phyloP scores from a whole-genome alignment of 2,113 vertebrate species.

The Carlito syrichta region DNA sequence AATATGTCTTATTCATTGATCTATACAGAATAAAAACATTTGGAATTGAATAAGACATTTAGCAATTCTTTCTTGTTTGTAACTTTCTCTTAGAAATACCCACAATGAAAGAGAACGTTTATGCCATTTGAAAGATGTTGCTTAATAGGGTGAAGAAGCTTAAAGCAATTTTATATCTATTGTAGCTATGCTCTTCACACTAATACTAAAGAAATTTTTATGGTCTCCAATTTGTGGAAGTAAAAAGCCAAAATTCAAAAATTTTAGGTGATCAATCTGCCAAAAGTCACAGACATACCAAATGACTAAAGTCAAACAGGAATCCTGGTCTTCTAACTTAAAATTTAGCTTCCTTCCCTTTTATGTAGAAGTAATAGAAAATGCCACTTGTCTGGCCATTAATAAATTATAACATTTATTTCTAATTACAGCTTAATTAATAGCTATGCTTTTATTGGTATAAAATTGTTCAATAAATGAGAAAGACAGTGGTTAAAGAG shows the following conservation, averaged over 20 bases:
- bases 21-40: neutral
- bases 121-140: neutral
- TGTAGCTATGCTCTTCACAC: neutral
- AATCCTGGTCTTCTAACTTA: neutral
- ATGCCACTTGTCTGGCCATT: neutral
- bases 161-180: neutral
- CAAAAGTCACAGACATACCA: neutral
- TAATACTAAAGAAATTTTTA: neutral
- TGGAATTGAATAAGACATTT: neutral
- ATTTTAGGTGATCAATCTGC: neutral
- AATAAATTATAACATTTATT: no score
- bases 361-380: neutral
- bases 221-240: neutral
- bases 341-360: neutral
- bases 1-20: neutral
- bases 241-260: neutral
- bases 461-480: neutral
- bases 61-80: neutral
- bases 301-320: neutral
- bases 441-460: neutral
- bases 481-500: neutral
- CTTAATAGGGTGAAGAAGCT: neutral
- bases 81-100: neutral
- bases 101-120: neutral
- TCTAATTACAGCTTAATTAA: neutral